Evolutionary conservation across 2,797 vertebrate species (phyloP), one percentile per base, ranked within the genome.

Genomic region (Epinephelus malabaricus): DNA sequence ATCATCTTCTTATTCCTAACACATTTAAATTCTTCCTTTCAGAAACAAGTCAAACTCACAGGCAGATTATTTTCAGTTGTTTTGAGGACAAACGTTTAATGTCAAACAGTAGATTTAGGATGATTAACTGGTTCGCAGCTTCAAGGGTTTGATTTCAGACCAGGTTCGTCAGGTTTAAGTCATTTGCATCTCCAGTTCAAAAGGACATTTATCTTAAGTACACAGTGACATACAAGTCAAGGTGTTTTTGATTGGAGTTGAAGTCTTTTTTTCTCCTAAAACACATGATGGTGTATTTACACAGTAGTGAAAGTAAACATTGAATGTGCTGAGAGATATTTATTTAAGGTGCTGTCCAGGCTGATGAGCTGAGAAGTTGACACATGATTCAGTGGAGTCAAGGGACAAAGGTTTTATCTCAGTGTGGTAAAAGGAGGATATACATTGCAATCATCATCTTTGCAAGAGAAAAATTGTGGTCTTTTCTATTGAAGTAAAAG

Each of bases 281-380:
- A 60, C 43, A 62, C 50, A 58, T 38, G 25, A 46, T 3, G 64
- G n/a, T 55, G 13, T 34, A n/a, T 54, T 60, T 58, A 50, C 47
- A 69, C 19, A 59, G 27, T 13, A 40, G 17, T 19, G 34, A 43
- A 23, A 71, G 49, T 60, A 55, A 65, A 79, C 59, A 47, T 71
- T 79, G n/a, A 76, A 64, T 14, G 3, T 64, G 25, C 54, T 68
- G 46, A 12, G 14, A 53, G 18, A 62, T 79, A 69, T 86, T 70
- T 78, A 68, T 60, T 73, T 1, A 83, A 38, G 18, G 10, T 23
- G 14, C 51, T 43, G 38, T 68, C 19, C 2, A 46, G 53, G 21
- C 4, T 60, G n/a, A 45, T 27, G 46, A 21, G n/a, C 27, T 43
- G 51, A 21, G 46, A 71, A 21, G 40, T 38, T 59, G 18, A 56